Base-by-base conservation (phyloP, 2,797 vertebrate genomes). In the Cryptoblepharus egeriae region DNA sequence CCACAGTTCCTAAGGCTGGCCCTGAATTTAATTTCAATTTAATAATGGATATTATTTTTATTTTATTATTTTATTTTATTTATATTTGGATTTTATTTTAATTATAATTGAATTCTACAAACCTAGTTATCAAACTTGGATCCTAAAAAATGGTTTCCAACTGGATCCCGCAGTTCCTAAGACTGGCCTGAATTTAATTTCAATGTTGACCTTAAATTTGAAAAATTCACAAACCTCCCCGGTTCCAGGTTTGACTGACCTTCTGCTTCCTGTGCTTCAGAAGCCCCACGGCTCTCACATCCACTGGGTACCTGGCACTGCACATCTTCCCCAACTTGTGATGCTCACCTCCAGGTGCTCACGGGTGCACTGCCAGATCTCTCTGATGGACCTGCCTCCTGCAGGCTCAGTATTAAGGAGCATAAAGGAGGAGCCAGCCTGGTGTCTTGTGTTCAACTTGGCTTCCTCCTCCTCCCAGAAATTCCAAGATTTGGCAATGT, bases 251-350 rank as follows among this genome's bases (percentile, higher is more conserved):
- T 11, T 1, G 20, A 0, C 77, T 0, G 90, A 95, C 94, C 94
- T 93, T 94, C 77, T 91, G 75, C 42, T 87, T 93, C 9, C 69
- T 76, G 39, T 91, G 86, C 2, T 93, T 92, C 81, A 95, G 87
- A 70, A 95, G 75, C 12, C 92, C 93, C 0, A 94, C 80, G 3
- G 91, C 91, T 24, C 85, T 93, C 65, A 92, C 91, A 0, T 88
- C 87, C 85, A 94, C 82, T 0, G 94, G 94, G 71, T 87, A 92
- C 55, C 94, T 83, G 57, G 2, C 0, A 35, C 71, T 79, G 81
- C 77, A 90, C 89, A 88, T 92, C 63, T 5, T 42, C 85, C 52
- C 68, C 58, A 1, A 16, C 37, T 22, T 42, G 39, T 35, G 57
- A 16, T 12, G 16, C 4, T 3, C 52, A 67, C 8, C 24, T 16